Evolutionary conservation across 1,140 invertebrate genomes (phyloP), one percentile per base, ranked within the genome.

Genomic region (Drosophila pandora): DNA sequence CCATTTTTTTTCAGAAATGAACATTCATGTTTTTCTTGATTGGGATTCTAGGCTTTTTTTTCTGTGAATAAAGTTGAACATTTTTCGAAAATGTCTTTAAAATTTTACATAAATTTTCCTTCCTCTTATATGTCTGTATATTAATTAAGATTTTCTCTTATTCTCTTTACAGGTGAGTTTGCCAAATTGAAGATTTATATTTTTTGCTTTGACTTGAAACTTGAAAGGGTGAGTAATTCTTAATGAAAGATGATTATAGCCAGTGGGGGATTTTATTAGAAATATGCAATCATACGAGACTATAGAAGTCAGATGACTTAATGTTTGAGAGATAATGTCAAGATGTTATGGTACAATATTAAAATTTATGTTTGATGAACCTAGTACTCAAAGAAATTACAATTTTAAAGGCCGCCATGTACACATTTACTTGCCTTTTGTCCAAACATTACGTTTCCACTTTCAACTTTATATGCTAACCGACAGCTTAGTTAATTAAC

Each of bases 91-190:
- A 43, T 63, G 10, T 12, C 10, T 17, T 23, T 30, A 13, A 50
- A 13, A 28, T 50, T 50, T 25, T 10, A 4, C 9, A 17, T 28
- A 17, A n/a, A 48, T 62, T 28, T 6, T 8, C 32, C 8, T 43
- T 22, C 13, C 17, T 17, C 17, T 17, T 34, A 55, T 23, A 6
- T 47, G 13, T 23, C 56, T 59, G 60, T 64, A 39, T 76, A 28
- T 49, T 65, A 64, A 78, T 72, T 68, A 69, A 84, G 45, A 47
- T 52, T 52, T 48, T 62, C 22, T 53, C 12, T 69, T 23, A 22
- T 37, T 52, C 57, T 87, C 45, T 59, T 85, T 85, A 52, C 82
- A 85, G 82, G 82, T 85, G 82, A 85, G 82, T 39, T 43, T 4
- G 7, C 3, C 9, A 47, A 47, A 47, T 47, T 34, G 22, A 9